These are phyloP conservation scores for Antigone vipio DNA, from an alignment of 2,113 vertebrate genomes.

Conservation along the genomic window DNA sequence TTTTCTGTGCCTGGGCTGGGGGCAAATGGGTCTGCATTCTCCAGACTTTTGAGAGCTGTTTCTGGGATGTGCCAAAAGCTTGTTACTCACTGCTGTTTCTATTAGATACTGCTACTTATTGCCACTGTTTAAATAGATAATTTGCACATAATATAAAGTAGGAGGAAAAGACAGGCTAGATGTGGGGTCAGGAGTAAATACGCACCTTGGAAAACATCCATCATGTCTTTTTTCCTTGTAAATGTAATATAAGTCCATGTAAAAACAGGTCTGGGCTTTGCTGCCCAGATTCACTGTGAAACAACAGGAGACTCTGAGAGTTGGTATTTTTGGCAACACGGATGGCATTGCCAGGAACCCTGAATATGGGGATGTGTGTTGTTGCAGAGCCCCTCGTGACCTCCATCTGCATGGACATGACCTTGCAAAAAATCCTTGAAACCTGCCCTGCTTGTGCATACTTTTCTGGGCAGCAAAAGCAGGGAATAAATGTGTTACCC, in stretches of 20 bases:
- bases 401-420: neutral
- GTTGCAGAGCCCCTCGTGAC: neutral
- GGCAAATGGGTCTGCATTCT: neutral
- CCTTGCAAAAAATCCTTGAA: neutral
- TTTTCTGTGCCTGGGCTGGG: neutral
- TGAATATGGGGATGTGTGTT: neutral
- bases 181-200: neutral
- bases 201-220: neutral
- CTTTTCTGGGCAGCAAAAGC: neutral
- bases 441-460: neutral
- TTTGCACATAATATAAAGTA: neutral
- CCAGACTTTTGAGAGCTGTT: neutral
- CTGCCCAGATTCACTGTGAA: neutral
- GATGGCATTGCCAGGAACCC: neutral
- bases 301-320: neutral
- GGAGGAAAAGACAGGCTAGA: neutral
- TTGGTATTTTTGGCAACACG: neutral
- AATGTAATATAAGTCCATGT: neutral
- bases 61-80: neutral
- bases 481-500: neutral
- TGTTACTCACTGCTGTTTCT: neutral
- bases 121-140: neutral
- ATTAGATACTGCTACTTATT: neutral
- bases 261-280: neutral
- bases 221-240: neutral